Conservation (phyloP, 2,888 invertebrate genomes). For the Ptychoptera albimana region DNA sequence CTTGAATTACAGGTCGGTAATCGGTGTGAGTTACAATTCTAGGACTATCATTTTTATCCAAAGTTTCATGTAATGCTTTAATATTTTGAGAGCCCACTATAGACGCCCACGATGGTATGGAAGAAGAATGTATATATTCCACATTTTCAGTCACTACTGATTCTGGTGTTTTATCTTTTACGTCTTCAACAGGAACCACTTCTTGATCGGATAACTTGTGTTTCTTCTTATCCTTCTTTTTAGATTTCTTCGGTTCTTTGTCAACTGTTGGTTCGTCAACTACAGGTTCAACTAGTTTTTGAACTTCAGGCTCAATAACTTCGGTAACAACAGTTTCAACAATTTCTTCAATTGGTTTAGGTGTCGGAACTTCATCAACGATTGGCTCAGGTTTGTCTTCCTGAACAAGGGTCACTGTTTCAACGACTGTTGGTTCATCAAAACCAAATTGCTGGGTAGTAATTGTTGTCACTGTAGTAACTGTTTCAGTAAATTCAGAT, state of each 20-base stretch:
- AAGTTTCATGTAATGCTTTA: neutral
- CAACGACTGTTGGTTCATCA: no score
- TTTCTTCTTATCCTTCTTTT: slow-evolving; percentile 4
- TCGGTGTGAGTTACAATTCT: no score
- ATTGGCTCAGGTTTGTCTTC: neutral
- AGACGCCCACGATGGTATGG: slow-evolving; percentile 24
- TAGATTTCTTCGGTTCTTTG: slow-evolving; percentile 14
- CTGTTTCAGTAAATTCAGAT: no score
- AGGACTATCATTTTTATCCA: neutral
- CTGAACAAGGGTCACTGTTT: no score
- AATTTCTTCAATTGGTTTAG: neutral
- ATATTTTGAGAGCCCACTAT: slow-evolving; percentile 21
- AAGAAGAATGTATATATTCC: no score
- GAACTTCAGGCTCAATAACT: neutral
- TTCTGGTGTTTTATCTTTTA: neutral
- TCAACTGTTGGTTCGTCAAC: no score
- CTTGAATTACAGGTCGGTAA: no score
- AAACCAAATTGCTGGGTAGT: no score
- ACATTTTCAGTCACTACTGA: neutral
- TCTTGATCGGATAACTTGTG: neutral
- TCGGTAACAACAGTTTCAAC: slow-evolving; percentile 4
- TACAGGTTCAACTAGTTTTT: no score
- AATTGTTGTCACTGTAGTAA: no score
- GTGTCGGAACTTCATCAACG: neutral
- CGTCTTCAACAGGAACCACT: neutral